Percentiles rank a stretch among this genome's conserved stretches.
phyloP scores from a whole-genome alignment of 2,888 invertebrate genomes.

The Cheilosia vulpina region DNA sequence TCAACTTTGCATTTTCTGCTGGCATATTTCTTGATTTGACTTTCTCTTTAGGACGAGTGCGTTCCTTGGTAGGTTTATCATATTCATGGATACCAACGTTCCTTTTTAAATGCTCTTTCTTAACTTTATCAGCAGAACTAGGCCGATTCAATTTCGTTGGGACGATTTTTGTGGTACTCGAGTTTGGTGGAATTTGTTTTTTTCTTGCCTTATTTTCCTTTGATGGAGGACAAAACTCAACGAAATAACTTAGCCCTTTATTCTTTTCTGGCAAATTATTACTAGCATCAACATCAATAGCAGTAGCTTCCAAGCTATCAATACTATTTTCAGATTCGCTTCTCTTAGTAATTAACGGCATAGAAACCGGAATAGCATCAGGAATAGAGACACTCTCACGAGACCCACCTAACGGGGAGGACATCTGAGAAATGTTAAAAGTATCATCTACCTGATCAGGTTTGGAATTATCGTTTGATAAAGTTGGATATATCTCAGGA shows the following conservation, averaged over 20 bases:
- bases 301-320: constrained; percentile 69
- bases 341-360: background rate
- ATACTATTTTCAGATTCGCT: constrained; percentile 59
- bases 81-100: background rate
- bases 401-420: no score
- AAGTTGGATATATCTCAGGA: no score
- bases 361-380: background rate
- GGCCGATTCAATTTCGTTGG: background rate
- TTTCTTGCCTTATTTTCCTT: background rate
- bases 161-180: background rate
- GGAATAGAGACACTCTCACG: no score
- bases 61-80: background rate
- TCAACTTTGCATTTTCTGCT: no score
- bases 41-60: background rate
- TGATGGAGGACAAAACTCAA: constrained; percentile 59
- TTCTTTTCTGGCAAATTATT: background rate
- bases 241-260: constrained; percentile 71
- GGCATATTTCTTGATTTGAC: no score
- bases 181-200: background rate
- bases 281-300: background rate
- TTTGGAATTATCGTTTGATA: no score
- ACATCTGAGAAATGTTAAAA: no score
- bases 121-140: background rate
- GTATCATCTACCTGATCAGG: no score
- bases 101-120: background rate